Evolutionary conservation across 2,113 vertebrate species (phyloP).

Genomic region (Eulemur rufifrons): DNA sequence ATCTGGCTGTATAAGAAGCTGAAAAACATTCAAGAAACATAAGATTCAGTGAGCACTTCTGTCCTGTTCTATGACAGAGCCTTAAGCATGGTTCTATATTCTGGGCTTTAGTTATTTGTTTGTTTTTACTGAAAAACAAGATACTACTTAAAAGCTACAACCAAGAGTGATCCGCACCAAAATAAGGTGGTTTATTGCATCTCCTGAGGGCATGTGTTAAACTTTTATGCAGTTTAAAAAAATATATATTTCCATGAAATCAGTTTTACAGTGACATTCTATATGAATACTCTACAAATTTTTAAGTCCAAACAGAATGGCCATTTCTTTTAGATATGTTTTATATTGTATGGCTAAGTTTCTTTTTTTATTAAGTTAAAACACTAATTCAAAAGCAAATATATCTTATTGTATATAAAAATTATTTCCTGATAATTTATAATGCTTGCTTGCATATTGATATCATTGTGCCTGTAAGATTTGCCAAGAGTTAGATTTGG

Average conservation of each 20-base stretch:
- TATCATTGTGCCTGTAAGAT: not conserved
- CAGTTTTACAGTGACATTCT: slow-evolving; percentile 8
- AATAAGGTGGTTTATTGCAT: not conserved
- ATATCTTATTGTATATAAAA: not conserved
- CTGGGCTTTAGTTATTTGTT: not conserved
- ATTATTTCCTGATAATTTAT: slow-evolving; percentile 20
- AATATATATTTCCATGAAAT: not conserved
- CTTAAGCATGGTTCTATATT: not conserved
- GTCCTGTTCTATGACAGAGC: not conserved
- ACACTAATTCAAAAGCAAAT: slow-evolving; percentile 13
- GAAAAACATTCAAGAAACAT: not conserved
- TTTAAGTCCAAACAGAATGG: slow-evolving; percentile 1
- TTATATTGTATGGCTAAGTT: not conserved
- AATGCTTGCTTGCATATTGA: not conserved
- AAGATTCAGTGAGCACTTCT: not conserved
- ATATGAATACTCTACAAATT: not conserved
- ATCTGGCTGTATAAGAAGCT: not conserved
- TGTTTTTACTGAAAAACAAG: slow-evolving; percentile 40
- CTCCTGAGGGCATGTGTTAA: not conserved
- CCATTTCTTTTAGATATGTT: not conserved
- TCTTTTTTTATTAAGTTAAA: slow-evolving; percentile 26
- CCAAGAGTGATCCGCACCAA: slow-evolving; percentile 36
- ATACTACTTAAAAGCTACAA: slow-evolving; percentile 25
- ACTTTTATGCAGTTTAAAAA: not conserved
- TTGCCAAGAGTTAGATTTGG: not conserved